These are phyloP conservation scores for Arctocebus calabarensis DNA, from an alignment of 2,797 vertebrate species.

Conservation along the genomic window DNA sequence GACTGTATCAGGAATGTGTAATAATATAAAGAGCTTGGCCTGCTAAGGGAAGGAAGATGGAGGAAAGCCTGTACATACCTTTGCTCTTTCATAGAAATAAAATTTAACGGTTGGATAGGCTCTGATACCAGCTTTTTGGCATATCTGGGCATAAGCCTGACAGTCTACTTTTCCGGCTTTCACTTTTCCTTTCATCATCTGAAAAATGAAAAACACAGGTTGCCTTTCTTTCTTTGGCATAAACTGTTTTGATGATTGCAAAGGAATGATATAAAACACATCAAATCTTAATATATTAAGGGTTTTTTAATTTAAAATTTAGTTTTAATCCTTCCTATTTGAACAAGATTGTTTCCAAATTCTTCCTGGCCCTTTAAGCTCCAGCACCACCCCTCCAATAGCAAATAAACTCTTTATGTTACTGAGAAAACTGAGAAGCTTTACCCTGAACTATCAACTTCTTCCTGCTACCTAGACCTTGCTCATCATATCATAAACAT, in stretches of 20 bases:
- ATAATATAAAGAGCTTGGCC: neutral
- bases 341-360: neutral
- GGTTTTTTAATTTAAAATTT: neutral
- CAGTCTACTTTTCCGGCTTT: constrained; percentile 98
- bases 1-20: neutral
- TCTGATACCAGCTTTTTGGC: constrained; percentile 93
- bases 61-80: constrained; percentile 87
- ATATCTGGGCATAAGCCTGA: constrained; percentile 92
- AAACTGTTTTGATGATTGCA: constrained; percentile 46
- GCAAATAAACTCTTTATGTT: neutral
- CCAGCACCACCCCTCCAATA: neutral
- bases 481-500: neutral
- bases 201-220: constrained; percentile 66
- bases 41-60: neutral
- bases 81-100: constrained; percentile 90
- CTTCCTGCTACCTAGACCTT: neutral
- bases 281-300: constrained; percentile 20
- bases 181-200: constrained; percentile 94
- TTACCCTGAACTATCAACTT: neutral
- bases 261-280: constrained; percentile 35
- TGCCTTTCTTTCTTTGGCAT: constrained; percentile 56
- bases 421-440: neutral
- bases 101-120: constrained; percentile 96
- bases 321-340: constrained; percentile 27
- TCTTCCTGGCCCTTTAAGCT: neutral